Evolutionary conservation across 2,113 vertebrate species (phyloP).

Genomic region (Seriola dumerili): DNA sequence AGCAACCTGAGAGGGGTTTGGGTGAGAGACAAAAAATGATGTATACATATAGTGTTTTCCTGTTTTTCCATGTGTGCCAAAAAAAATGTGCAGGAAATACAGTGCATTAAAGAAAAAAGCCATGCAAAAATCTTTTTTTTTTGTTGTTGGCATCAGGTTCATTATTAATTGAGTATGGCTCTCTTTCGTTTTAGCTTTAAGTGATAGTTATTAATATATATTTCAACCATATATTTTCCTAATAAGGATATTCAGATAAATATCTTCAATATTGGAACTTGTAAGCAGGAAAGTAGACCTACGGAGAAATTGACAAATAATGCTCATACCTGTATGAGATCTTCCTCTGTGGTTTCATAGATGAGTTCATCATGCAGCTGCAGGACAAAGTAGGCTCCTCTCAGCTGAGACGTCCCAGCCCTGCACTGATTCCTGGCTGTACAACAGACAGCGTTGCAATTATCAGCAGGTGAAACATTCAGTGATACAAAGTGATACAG

Average conservation of each 20-base stretch:
- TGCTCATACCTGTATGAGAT: conserved; percentile 90
- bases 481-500: too few species aligned
- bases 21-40: neutral
- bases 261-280: neutral
- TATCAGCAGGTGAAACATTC: neutral
- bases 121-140: neutral
- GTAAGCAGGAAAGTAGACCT: neutral
- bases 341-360: conserved; percentile 93
- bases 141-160: too few species aligned
- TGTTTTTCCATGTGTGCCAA: neutral
- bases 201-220: neutral
- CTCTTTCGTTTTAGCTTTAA: neutral
- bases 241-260: neutral
- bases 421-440: conserved; percentile 51
- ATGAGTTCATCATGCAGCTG: conserved; percentile 98
- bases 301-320: neutral
- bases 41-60: neutral
- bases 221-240: neutral
- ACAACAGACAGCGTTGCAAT: neutral
- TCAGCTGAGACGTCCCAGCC: conserved; percentile 49
- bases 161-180: too few species aligned
- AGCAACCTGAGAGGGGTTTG: conserved; percentile 86
- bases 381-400: conserved; percentile 93
- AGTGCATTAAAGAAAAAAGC: neutral
- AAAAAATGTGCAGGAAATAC: neutral